Base-by-base conservation (phyloP, 2,797 vertebrate species). In the Chelmon rostratus region DNA sequence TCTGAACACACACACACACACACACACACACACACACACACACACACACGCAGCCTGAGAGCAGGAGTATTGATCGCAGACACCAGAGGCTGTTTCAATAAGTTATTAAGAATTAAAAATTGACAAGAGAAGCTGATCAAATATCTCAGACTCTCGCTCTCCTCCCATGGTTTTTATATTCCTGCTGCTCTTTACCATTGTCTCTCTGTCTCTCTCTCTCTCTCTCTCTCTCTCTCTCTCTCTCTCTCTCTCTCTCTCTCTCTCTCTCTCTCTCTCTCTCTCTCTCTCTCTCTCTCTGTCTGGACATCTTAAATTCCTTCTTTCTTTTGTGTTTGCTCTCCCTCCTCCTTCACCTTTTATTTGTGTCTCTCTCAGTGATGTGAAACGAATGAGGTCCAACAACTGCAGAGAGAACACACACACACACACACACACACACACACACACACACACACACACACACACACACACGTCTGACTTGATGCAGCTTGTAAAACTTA, bases 61-160 rank as follows among this genome's bases (percentile, higher is more conserved):
- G 77, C 46, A 40, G 56, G 2, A 42, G 69, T 79, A 91, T 92
- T 61, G 89, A 91, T 91, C 75, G 13, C 64, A 74, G 33, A 64
- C 81, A 80, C 78, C 68, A 81, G 64, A 78, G 56, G 47, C 69
- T 56, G 37, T 77, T 89, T 92, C 82, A 91, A 91, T 91, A 91
- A 91, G 88, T 92, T 82, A 90, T 92, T 87, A 83, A 75, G 89
- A 86, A 91, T 87, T 35, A 88, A 90, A 90, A 82, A 92, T 90
- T 87, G 85, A 91, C 56, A 68, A 68, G 82, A 69, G 71, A 62
- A 85, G 65, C 85, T 78, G 82, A 91, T 90, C 82, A 87, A 71
- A 86, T 75, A 76, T 72, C 68, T 67, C 35, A 19, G n/a, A 50
- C 42, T 35, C 57, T 28, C 3, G 28, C 23, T 70, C 83, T 83